Base-by-base conservation (phyloP, 92 coral and sea anemone species). In the Zoanthus solanderi region DNA sequence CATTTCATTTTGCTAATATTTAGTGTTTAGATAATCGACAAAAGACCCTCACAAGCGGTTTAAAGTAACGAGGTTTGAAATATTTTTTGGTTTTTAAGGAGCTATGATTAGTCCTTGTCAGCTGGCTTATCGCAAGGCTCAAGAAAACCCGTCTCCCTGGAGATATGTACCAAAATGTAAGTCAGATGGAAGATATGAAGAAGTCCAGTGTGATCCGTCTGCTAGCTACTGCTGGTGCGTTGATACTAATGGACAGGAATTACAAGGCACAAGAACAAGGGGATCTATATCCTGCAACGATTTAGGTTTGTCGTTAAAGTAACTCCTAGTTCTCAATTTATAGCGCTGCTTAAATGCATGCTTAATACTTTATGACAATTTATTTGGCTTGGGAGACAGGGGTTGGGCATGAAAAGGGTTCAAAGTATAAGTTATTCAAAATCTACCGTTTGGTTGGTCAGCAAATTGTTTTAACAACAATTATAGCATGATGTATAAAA, bases 151-250 rank as follows among this genome's bases (percentile, higher is more conserved):
- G 67, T 77, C 82, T 18, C 66, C 82, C 46, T 77, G 93, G 46
- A 89, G 83, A 0, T 85, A 84, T 44, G 78, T 91, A 34, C 92
- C 94, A 66, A 84, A 89, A 54, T 91, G 94, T 75, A 91, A 88
- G 66, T 76, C 78, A 9, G 94, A 91, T 67, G 94, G 94, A 31
- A 61, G 94, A 42, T 91, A 84, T 78, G 94, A 91, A 56, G 91
- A 91, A 66, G 85, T 91, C 17, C 94, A 91, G 71, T 91, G 94
- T 32, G 87, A 88, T 50, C 89, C 89, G 0, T 58, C 85, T 8
- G 29, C 89, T 66, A 68, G 83, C 9, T 72, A 83, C 84, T 91
- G 94, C 34, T 91, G 94, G 94, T 91, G 94, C 67, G 94, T 88
- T 45, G 90, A 91, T 66, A 23, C 48, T 46, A 78, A 84, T 47